These are phyloP conservation scores for Xestia rhomboidea DNA, from an alignment of 2,888 invertebrate species.

Conservation along the genomic window DNA sequence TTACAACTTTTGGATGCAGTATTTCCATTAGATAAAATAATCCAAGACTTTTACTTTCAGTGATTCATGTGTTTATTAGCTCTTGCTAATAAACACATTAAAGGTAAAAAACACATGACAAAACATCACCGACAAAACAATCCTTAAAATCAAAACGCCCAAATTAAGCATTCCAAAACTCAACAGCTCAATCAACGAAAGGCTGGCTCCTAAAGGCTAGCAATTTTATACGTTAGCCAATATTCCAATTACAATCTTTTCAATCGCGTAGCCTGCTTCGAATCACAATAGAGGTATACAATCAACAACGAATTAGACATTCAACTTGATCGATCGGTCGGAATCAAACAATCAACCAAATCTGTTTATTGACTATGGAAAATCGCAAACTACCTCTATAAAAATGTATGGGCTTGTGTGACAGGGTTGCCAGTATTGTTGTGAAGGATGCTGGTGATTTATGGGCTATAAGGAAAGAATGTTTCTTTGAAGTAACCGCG, in stretches of 20 bases:
- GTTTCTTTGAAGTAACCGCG: neutral
- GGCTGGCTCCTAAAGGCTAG: conserved; percentile 47
- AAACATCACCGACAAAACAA: conserved; percentile 2
- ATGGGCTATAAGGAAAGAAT: conserved; percentile 18
- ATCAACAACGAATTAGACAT: conserved; percentile 69
- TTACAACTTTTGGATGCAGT: neutral
- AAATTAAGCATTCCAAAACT: conserved; percentile 58
- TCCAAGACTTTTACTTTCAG: neutral
- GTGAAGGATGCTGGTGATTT: conserved; percentile 31
- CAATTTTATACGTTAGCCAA: conserved; percentile 65
- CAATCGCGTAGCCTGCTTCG: conserved; percentile 64
- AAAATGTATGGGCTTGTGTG: conserved; percentile 63
- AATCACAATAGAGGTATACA: conserved; percentile 70
- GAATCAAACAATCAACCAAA: conserved; percentile 70
- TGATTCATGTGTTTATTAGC: no score
- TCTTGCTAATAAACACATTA: neutral
- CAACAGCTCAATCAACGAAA: conserved; percentile 61
- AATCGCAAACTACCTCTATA: conserved; percentile 77
- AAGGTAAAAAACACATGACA: neutral
- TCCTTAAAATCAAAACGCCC: conserved; percentile 39
- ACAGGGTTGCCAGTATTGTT: conserved; percentile 65
- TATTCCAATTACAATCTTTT: conserved; percentile 64
- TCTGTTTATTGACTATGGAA: conserved; percentile 76
- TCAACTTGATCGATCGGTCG: conserved; percentile 65
- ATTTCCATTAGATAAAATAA: neutral